Evolutionary conservation across 2,888 invertebrate species (phyloP).

Genomic region (Agapetus fuscipes): DNA sequence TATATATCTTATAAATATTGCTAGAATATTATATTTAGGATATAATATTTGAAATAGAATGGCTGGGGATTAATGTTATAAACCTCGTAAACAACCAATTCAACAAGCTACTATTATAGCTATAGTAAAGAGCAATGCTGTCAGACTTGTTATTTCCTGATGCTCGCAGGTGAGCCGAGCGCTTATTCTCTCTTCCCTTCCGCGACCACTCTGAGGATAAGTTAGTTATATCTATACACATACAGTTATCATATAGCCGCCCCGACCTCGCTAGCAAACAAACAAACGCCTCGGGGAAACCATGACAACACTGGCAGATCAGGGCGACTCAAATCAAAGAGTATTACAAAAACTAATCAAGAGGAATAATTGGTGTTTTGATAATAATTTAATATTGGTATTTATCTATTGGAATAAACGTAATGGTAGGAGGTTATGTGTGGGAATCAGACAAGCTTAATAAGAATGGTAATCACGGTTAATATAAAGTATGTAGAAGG

Average conservation of each 20-base stretch:
- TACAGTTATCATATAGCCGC: conserved; percentile 2
- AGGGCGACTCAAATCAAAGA: too few relatives aligned
- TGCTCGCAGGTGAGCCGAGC: neutral
- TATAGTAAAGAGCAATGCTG: conserved; percentile 12
- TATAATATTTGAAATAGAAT: conserved; percentile 16
- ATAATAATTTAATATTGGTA: too few relatives aligned
- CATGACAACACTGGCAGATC: conserved; percentile 1
- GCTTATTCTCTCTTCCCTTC: too few relatives aligned
- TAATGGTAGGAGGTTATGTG: too few relatives aligned
- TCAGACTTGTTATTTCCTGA: conserved; percentile 15
- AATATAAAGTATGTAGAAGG: too few relatives aligned
- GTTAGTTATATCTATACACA: conserved; percentile 5
- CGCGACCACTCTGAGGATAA: conserved; percentile 9
- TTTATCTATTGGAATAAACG: too few relatives aligned
- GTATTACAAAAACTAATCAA: too few relatives aligned
- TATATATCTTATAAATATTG: conserved; percentile 20
- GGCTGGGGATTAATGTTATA: conserved; percentile 15
- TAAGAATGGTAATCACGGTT: too few relatives aligned
- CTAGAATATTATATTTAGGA: conserved; percentile 17
- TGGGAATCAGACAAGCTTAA: too few relatives aligned
- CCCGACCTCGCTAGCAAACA: conserved; percentile 2
- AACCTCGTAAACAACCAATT: conserved; percentile 15
- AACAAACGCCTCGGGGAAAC: neutral
- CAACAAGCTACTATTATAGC: conserved; percentile 12
- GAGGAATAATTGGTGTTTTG: too few relatives aligned